phyloP scores from a whole-genome alignment of 2,888 invertebrate species.

The Nymphalis c-album region DNA sequence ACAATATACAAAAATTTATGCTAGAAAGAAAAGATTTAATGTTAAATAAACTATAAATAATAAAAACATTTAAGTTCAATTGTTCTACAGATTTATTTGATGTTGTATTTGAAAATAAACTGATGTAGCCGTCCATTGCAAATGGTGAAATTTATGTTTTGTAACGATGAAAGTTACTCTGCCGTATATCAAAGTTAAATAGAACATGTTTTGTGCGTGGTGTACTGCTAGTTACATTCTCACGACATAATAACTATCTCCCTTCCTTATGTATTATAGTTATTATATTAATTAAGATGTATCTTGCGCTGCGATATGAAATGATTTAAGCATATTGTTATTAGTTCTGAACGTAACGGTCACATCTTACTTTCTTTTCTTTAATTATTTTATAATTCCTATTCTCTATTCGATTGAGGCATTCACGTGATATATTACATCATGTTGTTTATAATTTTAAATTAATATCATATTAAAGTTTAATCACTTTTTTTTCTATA shows the following conservation, averaged over 20 bases:
- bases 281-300: constrained; percentile 12
- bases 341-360: neutral
- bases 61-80: neutral
- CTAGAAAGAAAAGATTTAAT: too few relatives aligned
- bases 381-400: too few relatives aligned
- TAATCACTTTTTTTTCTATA: too few relatives aligned
- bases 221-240: constrained; percentile 6
- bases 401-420: too few relatives aligned
- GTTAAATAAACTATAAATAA: neutral
- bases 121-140: neutral
- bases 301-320: neutral
- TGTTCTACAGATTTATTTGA: neutral
- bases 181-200: constrained; percentile 4
- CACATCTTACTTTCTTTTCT: neutral
- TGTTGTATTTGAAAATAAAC: neutral
- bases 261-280: constrained; percentile 7
- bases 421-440: too few relatives aligned
- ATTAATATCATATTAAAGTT: too few relatives aligned
- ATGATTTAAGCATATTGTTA: neutral
- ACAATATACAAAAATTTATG: too few relatives aligned
- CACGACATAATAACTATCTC: constrained; percentile 9
- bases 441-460: too few relatives aligned
- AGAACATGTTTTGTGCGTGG: constrained; percentile 10
- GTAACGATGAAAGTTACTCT: constrained; percentile 11
- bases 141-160: constrained; percentile 8